Conservation (phyloP, 1,140 invertebrate species). For the Solenopsis invicta region DNA sequence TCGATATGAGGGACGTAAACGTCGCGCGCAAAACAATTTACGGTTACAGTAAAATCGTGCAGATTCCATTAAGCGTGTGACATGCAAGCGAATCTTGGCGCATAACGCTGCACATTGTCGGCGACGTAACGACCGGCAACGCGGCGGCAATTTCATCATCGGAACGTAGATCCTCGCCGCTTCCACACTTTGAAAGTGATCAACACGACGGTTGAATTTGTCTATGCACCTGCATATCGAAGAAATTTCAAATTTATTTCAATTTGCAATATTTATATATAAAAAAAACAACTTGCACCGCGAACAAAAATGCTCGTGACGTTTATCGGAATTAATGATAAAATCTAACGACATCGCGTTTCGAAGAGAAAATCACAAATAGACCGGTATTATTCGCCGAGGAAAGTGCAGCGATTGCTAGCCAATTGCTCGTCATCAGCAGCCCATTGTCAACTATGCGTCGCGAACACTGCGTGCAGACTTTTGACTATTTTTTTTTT, state of each 20-base stretch:
- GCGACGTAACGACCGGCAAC: slow-evolving; percentile 15
- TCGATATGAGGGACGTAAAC: slow-evolving; percentile 68
- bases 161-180: not conserved
- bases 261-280: not conserved
- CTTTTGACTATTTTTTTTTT: not conserved
- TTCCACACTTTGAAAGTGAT: slow-evolving; percentile 5
- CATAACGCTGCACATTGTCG: slow-evolving; percentile 64
- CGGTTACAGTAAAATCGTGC: slow-evolving; percentile 73
- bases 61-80: slow-evolving; percentile 71
- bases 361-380: not conserved
- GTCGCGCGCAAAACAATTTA: slow-evolving; percentile 75
- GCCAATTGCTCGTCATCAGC: not conserved
- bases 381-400: not conserved
- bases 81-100: slow-evolving; percentile 73
- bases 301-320: not conserved
- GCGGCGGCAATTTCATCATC: slow-evolving; percentile 63
- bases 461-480: slow-evolving; percentile 5
- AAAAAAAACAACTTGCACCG: not conserved
- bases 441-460: slow-evolving; percentile 6
- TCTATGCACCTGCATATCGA: not conserved
- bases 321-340: not conserved
- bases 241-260: not conserved
- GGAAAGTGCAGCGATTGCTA: slow-evolving; percentile 21
- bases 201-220: not conserved
- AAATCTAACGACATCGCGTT: not conserved